These are phyloP conservation scores for Danio rerio DNA, from an alignment of 2,113 vertebrate species.

Conservation along the genomic window GRCz12tu NC_133199.1:35051501-35052000, in stretches of 20 bases:
- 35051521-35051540: background rate
- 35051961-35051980: constrained; percentile 39
- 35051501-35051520: background rate
- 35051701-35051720: constrained; percentile 11
- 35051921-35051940: background rate
- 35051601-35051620: no score
- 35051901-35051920: background rate
- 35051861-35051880: constrained; percentile 30
- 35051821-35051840: constrained; percentile 19
- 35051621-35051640: background rate
- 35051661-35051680: background rate
- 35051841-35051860: constrained; percentile 14
- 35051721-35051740: constrained; percentile 32
- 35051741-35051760: constrained; percentile 13
- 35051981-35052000: background rate
- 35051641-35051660: background rate
- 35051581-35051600: background rate
- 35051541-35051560: background rate
- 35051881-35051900: background rate
- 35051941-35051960: constrained; percentile 5
- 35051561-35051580: background rate
- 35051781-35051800: constrained; percentile 26
- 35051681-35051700: background rate
- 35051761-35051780: constrained; percentile 6
- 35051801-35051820: constrained; percentile 34